Base-by-base conservation (phyloP, 2,888 invertebrate genomes). In the Epicampocera succincta region DNA sequence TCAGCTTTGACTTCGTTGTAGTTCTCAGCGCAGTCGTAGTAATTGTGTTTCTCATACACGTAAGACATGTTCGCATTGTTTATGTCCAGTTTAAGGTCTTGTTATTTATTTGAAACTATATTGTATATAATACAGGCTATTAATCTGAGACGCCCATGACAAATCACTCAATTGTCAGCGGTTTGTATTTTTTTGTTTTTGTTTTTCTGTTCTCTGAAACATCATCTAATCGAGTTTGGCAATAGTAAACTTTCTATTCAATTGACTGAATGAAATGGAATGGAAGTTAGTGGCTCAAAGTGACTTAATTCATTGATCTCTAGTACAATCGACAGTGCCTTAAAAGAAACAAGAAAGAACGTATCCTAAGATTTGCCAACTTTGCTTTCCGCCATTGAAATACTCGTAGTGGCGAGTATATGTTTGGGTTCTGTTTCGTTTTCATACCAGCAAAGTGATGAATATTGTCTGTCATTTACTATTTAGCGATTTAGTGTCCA, bases 111-210 rank as follows among this genome's bases (percentile, higher is more conserved):
- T 78, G 44, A 74, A 78, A 78, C 78, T 74, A 74, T 69, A 71
- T 66, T 74, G 66, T 61, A 78, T 78, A 82, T 82, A 82, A 82
- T 82, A 82, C 78, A 78, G 71, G 66, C 79, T 84, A 85, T 85
- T 84, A 84, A 83, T 84, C 83, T 79, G 42, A 74, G 74, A 77
- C 82, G 82, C 77, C 84, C 74, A 83, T 83, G 85, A 85, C 85
- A 85, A 86, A 86, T 86, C 85, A 86, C 85, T 86, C 85, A 85
- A 85, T 85, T 82, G 82, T 82, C 82, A 82, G 78, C 33, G n/a
- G 25, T 33, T 40, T 25, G 4, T 21, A 63, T 44, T 46, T 19
- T 46, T 56, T 12, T 54, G 5, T 33, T 50, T 13, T 54, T 58
- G 5, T 38, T 58, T 65, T 29, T 56, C 42, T 73, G 17, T 73